A percentile compares a stretch with the other conserved stretches of the same genome.
phyloP scores from a whole-genome alignment of 2,113 vertebrate species.

The Prietella phreatophila region DNA sequence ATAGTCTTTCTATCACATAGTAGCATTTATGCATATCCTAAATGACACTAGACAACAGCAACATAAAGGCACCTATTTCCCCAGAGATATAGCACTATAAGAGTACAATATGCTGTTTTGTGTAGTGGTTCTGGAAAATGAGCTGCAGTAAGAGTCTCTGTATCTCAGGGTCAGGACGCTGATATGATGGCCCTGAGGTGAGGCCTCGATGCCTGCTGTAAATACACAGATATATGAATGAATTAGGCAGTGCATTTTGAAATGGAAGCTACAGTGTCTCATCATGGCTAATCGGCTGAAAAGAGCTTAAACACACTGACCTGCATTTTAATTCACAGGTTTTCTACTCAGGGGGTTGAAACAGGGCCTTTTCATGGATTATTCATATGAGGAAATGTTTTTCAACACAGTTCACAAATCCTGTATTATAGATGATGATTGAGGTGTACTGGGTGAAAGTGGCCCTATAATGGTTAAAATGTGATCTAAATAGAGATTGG shows the following conservation, averaged over 20 bases:
- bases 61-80: not conserved
- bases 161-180: not conserved
- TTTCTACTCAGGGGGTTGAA: not conserved
- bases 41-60: not conserved
- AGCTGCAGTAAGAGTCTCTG: not conserved
- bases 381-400: not conserved
- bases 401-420: not conserved
- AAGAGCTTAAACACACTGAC: constrained; percentile 15
- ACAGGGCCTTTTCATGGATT: not conserved
- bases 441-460: not conserved
- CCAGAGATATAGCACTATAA: not conserved
- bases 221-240: constrained; percentile 32
- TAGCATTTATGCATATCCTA: not conserved
- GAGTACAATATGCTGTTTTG: not conserved
- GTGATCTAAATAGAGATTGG: not conserved
- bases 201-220: not conserved
- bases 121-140: constrained; percentile 30
- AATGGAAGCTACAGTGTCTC: constrained; percentile 30
- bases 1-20: not conserved
- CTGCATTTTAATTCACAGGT: not conserved
- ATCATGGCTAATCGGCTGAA: constrained; percentile 30
- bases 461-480: not conserved
- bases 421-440: not conserved
- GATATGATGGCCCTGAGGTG: not conserved
- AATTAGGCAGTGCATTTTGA: constrained; percentile 11